Percentiles rank a stretch among this genome's conserved stretches.
These are phyloP conservation scores for Hirudinaria manillensis DNA, from an alignment of 2,888 invertebrate genomes.

Conservation along the genomic window DNA sequence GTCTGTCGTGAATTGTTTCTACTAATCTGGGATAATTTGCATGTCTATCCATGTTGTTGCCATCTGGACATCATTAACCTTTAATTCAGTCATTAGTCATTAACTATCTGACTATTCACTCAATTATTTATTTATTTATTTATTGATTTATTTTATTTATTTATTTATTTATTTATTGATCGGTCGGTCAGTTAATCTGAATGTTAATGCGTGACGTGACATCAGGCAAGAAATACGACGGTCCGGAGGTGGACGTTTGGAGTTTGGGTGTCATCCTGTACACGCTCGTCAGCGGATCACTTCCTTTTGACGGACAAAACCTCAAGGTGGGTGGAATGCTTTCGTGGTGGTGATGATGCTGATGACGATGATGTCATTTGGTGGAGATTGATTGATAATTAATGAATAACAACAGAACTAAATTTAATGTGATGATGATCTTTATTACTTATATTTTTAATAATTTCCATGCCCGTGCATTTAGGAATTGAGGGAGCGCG, in stretches of 20 bases:
- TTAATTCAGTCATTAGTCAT: no score
- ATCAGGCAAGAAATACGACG: conserved; percentile 36
- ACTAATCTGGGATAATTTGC: no score
- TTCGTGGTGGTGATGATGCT: background rate
- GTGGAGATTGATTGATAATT: background rate
- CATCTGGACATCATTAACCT: no score
- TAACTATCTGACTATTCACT: no score
- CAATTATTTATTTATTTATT: background rate
- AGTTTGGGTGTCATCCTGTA: conserved; percentile 79
- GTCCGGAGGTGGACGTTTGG: conserved; percentile 53
- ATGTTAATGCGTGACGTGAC: background rate
- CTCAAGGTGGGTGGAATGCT: conserved; percentile 61
- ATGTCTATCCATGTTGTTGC: no score
- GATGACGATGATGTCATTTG: conserved; percentile 21
- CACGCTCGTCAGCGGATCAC: conserved; percentile 95
- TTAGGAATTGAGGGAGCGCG: conserved; percentile 84
- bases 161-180: background rate
- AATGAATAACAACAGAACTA: no score
- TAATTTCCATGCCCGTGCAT: background rate
- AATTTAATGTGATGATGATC: background rate
- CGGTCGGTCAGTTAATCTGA: background rate
- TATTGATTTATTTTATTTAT: background rate
- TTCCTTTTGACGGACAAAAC: conserved; percentile 99
- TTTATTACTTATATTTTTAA: no score
- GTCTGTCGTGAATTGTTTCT: no score